Evolutionary conservation across 2,888 invertebrate genomes (phyloP).

Genomic region (Caenorhabditis afra): DNA sequence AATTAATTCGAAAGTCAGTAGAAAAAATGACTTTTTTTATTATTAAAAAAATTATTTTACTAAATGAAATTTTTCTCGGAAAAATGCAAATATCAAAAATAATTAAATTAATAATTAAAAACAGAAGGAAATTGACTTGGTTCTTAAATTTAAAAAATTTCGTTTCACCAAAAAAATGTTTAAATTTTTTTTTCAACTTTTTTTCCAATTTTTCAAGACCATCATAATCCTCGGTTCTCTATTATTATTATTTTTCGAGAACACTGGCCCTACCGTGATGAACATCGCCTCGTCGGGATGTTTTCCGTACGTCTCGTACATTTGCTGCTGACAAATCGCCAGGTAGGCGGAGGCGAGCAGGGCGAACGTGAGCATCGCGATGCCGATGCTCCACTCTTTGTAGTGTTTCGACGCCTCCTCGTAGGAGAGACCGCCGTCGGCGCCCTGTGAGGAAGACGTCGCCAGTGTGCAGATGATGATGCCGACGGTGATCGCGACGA

Average conservation of each 20-base stretch:
- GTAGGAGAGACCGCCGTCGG: slow-evolving; percentile 62
- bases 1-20: no score
- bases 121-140: no score
- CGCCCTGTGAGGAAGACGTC: slow-evolving; percentile 57
- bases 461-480: slow-evolving; percentile 93
- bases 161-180: no score
- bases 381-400: slow-evolving; percentile 77
- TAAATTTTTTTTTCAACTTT: not conserved
- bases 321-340: slow-evolving; percentile 82
- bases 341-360: slow-evolving; percentile 91
- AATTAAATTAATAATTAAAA: no score
- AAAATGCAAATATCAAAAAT: no score
- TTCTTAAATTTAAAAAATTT: no score
- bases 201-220: not conserved
- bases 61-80: no score
- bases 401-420: slow-evolving; percentile 78
- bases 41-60: no score
- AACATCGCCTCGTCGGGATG: slow-evolving; percentile 86
- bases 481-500: slow-evolving; percentile 93
- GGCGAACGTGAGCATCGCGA: slow-evolving; percentile 88
- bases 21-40: no score
- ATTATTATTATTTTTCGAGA: no score
- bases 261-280: slow-evolving; percentile 82
- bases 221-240: no score
- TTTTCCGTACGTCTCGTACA: slow-evolving; percentile 87